phyloP scores from a whole-genome alignment of 2,888 invertebrate species.

The Galerucella nymphaeae region DNA sequence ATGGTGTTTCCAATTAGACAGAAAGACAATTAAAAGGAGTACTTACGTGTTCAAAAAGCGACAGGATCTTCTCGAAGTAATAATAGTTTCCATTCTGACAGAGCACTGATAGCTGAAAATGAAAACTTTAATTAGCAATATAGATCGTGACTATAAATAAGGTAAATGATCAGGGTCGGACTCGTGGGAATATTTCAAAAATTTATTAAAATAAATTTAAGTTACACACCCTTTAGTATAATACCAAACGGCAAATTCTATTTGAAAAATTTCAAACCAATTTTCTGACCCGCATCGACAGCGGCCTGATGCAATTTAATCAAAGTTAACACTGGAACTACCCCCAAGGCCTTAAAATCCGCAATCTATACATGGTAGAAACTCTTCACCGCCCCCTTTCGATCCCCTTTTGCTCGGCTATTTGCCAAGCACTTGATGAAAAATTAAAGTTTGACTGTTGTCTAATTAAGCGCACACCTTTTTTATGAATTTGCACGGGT shows the following conservation, averaged over 20 bases:
- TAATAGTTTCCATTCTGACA: conserved; percentile 57
- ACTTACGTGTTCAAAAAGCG: conserved; percentile 38
- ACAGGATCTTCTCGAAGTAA: conserved; percentile 46
- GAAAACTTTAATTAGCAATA: conserved; percentile 65
- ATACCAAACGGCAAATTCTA: conserved; percentile 9
- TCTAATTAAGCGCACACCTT: conserved; percentile 52
- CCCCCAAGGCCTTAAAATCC: conserved; percentile 33
- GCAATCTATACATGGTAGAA: conserved; percentile 32
- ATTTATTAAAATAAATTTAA: no score
- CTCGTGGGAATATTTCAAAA: conserved; percentile 52
- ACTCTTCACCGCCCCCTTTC: conserved; percentile 7
- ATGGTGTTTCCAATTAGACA: conserved; percentile 21
- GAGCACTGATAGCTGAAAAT: conserved; percentile 60
- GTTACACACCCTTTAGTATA: neutral
- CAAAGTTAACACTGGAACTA: conserved; percentile 36
- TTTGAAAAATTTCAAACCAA: conserved; percentile 35
- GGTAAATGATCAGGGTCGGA: conserved; percentile 62
- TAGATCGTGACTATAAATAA: conserved; percentile 66
- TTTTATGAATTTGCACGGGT: conserved; percentile 51
- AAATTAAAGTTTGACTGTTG: conserved; percentile 53
- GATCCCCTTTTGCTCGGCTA: conserved; percentile 34
- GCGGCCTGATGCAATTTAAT: conserved; percentile 36
- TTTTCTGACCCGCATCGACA: conserved; percentile 36
- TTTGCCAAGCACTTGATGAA: conserved; percentile 49
- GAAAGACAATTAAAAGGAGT: conserved; percentile 39